Conservation (phyloP, 2,113 vertebrate genomes). For the Semicossyphus pulcher region DNA sequence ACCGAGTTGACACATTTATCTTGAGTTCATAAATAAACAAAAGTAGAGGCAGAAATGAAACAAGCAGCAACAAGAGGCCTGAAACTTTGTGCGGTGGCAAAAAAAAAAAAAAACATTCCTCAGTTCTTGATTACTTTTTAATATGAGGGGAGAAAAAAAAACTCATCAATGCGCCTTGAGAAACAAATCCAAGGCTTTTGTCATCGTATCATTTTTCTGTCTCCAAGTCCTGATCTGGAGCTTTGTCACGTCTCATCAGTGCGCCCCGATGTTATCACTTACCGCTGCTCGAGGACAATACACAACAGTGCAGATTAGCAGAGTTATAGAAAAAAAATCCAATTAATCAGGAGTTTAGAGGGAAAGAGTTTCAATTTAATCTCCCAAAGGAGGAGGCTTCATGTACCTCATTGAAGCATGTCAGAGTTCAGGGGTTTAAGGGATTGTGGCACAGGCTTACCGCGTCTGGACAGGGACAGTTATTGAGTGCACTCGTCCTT, state of each 20-base stretch:
- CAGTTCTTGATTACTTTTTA: slow-evolving; percentile 43
- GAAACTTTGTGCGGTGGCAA: background rate
- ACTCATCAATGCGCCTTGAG: slow-evolving; percentile 39
- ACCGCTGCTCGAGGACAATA: slow-evolving; percentile 53
- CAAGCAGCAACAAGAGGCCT: background rate
- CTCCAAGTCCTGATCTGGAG: slow-evolving; percentile 46
- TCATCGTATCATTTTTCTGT: slow-evolving; percentile 43
- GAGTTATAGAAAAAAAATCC: slow-evolving; percentile 53
- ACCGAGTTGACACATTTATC: slow-evolving; percentile 58
- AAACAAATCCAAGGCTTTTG: slow-evolving; percentile 30
- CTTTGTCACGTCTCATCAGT: slow-evolving; percentile 53
- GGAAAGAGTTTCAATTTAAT: slow-evolving; percentile 77
- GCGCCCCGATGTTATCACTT: slow-evolving; percentile 57
- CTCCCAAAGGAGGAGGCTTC: slow-evolving; percentile 77
- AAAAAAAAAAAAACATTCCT: slow-evolving; percentile 15
- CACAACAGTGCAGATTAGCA: slow-evolving; percentile 61
- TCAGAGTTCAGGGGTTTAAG: slow-evolving; percentile 82
- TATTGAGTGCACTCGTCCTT: slow-evolving; percentile 84
- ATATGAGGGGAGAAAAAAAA: slow-evolving; percentile 36
- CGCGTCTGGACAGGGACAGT: slow-evolving; percentile 80
- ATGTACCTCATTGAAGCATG: slow-evolving; percentile 78
- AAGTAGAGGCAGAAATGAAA: slow-evolving; percentile 46
- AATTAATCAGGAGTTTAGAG: slow-evolving; percentile 78
- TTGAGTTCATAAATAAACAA: slow-evolving; percentile 59
- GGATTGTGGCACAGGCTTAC: slow-evolving; percentile 80